Conservation (phyloP, 2,888 invertebrate species). For the Meiosimyza decipiens region DNA sequence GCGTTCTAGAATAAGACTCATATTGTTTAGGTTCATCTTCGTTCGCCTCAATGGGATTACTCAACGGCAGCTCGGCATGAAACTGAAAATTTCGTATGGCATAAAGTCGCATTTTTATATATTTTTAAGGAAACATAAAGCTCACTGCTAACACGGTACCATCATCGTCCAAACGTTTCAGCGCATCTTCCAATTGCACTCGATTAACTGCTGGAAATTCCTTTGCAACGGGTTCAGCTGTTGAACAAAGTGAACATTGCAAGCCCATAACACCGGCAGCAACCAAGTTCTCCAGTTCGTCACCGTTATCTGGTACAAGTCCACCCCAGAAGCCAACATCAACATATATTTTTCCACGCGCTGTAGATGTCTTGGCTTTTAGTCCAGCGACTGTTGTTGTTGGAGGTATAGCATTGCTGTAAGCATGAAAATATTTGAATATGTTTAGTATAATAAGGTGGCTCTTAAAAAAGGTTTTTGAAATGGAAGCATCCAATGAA, state of each 20-base stretch:
- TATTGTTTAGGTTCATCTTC: slow-evolving; percentile 71
- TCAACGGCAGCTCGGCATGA: slow-evolving; percentile 75
- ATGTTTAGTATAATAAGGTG: too few relatives aligned
- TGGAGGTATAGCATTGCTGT: slow-evolving; percentile 78
- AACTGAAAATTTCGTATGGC: slow-evolving; percentile 69
- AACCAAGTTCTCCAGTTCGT: slow-evolving; percentile 71
- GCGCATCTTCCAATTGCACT: slow-evolving; percentile 71
- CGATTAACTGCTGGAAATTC: slow-evolving; percentile 75
- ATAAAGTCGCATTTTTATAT: background rate
- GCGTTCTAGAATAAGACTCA: slow-evolving; percentile 72
- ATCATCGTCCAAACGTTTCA: slow-evolving; percentile 71
- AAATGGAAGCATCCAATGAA: too few relatives aligned
- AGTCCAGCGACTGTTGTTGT: slow-evolving; percentile 75
- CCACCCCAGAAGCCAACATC: slow-evolving; percentile 86
- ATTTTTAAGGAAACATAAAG: background rate
- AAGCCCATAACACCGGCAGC: slow-evolving; percentile 78
- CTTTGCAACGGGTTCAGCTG: slow-evolving; percentile 70
- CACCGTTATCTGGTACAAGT: slow-evolving; percentile 76
- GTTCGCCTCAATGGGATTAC: slow-evolving; percentile 51
- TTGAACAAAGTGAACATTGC: slow-evolving; percentile 78
- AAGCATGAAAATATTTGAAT: background rate
- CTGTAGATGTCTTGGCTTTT: slow-evolving; percentile 71
- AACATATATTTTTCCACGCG: slow-evolving; percentile 72
- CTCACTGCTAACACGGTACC: slow-evolving; percentile 74
- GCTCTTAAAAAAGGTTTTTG: too few relatives aligned